phyloP scores from a whole-genome alignment of 1,140 invertebrate species.

The Ridgeia piscesae region DNA sequence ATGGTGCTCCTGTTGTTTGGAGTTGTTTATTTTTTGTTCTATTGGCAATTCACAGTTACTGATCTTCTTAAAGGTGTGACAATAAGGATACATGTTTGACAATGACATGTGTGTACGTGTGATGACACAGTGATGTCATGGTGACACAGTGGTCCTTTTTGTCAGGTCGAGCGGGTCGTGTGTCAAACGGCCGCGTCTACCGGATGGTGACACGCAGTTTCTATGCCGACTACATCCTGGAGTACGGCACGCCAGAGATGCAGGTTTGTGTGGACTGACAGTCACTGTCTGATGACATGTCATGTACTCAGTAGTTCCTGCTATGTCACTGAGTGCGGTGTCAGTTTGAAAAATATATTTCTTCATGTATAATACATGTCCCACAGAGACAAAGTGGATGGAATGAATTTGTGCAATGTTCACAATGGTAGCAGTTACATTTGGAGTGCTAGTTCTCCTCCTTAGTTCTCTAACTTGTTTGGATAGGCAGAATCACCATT shows the following conservation, averaged over 20 bases:
- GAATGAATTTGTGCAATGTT: too few species aligned
- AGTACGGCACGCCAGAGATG: conserved; percentile 55
- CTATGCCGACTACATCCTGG: conserved; percentile 62
- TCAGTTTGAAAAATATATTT: neutral
- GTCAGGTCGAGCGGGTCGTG: conserved; percentile 82
- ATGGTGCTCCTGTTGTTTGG: too few species aligned
- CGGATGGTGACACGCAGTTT: conserved; percentile 75
- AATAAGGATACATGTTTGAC: neutral
- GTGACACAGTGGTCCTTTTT: neutral
- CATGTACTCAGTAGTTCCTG: too few species aligned
- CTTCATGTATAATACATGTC: too few species aligned
- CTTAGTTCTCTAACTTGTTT: too few species aligned
- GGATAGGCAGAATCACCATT: too few species aligned
- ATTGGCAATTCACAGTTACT: too few species aligned
- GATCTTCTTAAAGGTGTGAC: neutral
- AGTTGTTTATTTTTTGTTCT: too few species aligned
- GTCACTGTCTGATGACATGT: neutral
- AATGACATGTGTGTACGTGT: neutral
- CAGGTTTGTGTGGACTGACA: conserved; percentile 53
- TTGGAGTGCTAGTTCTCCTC: too few species aligned
- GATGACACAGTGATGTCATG: neutral
- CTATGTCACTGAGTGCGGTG: neutral
- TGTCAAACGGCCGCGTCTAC: conserved; percentile 83
- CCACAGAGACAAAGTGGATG: too few species aligned
- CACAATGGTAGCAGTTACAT: too few species aligned